phyloP scores from a whole-genome alignment of 2,888 invertebrate species.

The Rapana venosa region DNA sequence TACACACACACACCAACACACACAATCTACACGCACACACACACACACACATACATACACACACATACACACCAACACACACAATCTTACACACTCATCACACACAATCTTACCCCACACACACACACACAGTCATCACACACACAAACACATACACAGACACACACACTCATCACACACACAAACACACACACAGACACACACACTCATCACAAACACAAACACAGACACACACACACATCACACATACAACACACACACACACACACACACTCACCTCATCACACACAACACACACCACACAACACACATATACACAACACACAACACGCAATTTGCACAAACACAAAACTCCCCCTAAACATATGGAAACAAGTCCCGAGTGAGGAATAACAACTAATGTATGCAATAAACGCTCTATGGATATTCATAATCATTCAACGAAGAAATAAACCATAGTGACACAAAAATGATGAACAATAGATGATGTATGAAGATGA shows the following conservation, averaged over 20 bases:
- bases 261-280: not conserved
- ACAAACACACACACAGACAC: conserved; percentile 16
- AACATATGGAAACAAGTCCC: not conserved
- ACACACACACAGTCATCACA: not conserved
- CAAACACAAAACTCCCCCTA: not conserved
- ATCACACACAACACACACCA: not conserved
- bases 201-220: conserved; percentile 10
- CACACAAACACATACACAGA: too few relatives aligned
- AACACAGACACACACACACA: conserved; percentile 21
- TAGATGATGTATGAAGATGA: too few relatives aligned
- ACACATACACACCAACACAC: not conserved
- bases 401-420: too few relatives aligned
- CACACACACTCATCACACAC: not conserved
- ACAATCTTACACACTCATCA: not conserved
- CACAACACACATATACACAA: not conserved
- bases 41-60: conserved; percentile 15
- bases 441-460: too few relatives aligned
- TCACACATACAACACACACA: not conserved
- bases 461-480: too few relatives aligned
- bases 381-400: too few relatives aligned
- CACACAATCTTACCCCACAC: not conserved
- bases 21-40: not conserved
- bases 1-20: not conserved
- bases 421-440: too few relatives aligned
- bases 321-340: not conserved